Conservation (phyloP, 2,888 invertebrate genomes). For the Caenorhabditis sp. region DNA sequence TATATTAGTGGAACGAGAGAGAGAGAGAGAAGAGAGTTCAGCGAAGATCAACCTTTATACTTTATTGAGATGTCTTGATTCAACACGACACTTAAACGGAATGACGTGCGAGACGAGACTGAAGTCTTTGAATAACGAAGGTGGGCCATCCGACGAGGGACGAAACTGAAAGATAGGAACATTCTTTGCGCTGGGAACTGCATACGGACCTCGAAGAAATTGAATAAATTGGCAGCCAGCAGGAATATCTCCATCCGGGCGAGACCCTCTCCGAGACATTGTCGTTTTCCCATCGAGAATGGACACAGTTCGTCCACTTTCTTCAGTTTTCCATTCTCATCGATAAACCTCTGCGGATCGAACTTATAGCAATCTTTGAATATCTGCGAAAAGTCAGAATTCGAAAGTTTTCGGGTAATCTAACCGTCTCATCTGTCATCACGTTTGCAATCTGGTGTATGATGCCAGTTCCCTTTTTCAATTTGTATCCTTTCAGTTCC, state of each 20-base stretch:
- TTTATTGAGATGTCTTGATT: constrained; percentile 20
- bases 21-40: too few species aligned
- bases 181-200: too few species aligned
- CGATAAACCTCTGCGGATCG: constrained; percentile 74
- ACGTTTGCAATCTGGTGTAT: constrained; percentile 68
- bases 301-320: constrained; percentile 67
- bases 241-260: constrained; percentile 70
- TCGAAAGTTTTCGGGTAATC: constrained; percentile 3
- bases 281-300: constrained; percentile 72
- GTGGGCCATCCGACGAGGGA: constrained; percentile 44
- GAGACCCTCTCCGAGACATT: constrained; percentile 71
- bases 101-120: constrained; percentile 55
- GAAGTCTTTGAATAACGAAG: constrained; percentile 57
- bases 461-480: constrained; percentile 56
- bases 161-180: constrained; percentile 30
- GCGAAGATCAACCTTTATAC: background rate
- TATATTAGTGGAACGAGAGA: constrained; percentile 7
- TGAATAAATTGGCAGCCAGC: constrained; percentile 52
- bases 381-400: constrained; percentile 58
- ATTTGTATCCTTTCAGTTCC: constrained; percentile 49
- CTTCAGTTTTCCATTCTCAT: constrained; percentile 69
- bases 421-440: constrained; percentile 62
- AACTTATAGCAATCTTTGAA: constrained; percentile 72
- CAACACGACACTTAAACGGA: constrained; percentile 40
- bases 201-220: too few species aligned